Conservation (phyloP, 1,140 invertebrate genomes). For the Conopomorpha cramerella region DNA sequence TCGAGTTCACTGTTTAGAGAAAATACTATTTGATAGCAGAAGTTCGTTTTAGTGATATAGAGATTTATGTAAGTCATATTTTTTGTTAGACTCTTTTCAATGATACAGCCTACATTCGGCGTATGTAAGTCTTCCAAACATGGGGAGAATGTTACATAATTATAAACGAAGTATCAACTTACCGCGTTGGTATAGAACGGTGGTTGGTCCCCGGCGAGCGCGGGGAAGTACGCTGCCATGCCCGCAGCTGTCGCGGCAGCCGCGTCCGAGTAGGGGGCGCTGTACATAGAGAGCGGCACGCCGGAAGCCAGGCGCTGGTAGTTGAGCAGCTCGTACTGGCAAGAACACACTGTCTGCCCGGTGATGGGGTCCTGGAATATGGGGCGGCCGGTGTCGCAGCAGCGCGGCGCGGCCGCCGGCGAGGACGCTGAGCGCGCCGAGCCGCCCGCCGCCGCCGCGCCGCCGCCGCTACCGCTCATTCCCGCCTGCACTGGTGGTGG, state of each 20-base stretch:
- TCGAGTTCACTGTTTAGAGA: too few species aligned
- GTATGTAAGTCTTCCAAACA: too few species aligned
- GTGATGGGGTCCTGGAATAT: conserved; percentile 91
- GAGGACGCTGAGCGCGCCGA: too few species aligned
- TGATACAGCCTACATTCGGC: too few species aligned
- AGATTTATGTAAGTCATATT: too few species aligned
- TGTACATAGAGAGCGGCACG: conserved; percentile 76
- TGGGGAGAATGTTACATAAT: too few species aligned
- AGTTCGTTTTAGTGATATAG: too few species aligned
- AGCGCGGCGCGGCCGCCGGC: conserved; percentile 64
- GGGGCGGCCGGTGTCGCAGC: conserved; percentile 90
- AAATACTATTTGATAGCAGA: too few species aligned
- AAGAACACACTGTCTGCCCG: conserved; percentile 90
- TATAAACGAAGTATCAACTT: too few species aligned
- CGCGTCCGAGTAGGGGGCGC: conserved; percentile 73
- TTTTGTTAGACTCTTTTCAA: too few species aligned
- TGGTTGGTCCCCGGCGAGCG: conserved; percentile 77
- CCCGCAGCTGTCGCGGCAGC: conserved; percentile 72
- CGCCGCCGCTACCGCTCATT: conserved; percentile 52
- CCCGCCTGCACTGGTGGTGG: conserved; percentile 60
- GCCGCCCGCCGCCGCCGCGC: conserved; percentile 54
- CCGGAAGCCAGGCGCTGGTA: conserved; percentile 78
- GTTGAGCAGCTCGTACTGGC: conserved; percentile 82
- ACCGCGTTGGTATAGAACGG: conserved; percentile 83
- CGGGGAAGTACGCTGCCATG: conserved; percentile 81